A percentile compares a stretch with the other conserved stretches of the same genome.
phyloP scores from a whole-genome alignment of 2,888 invertebrate species.

The Argynnis bischoffii region DNA sequence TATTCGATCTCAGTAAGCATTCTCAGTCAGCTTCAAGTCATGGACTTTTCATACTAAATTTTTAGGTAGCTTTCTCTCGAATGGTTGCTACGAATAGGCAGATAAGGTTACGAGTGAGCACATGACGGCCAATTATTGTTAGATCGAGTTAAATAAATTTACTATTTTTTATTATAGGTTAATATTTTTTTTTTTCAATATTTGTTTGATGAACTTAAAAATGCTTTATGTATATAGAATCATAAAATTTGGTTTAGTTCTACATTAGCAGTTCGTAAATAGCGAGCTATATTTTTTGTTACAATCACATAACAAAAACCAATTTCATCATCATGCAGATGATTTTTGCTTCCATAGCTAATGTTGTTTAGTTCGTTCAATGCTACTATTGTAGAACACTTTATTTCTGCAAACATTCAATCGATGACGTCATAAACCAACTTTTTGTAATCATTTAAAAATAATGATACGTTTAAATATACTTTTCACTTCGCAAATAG shows the following conservation, averaged over 20 bases:
- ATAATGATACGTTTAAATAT: no score
- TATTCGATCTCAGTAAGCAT: constrained; percentile 31
- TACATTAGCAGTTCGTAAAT: no score
- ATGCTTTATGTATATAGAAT: background rate
- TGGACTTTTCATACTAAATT: constrained; percentile 12
- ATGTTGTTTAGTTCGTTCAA: background rate
- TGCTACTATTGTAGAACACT: background rate
- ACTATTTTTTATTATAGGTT: constrained; percentile 4
- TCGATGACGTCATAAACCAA: background rate
- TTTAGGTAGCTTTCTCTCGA: constrained; percentile 34
- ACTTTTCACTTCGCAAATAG: background rate
- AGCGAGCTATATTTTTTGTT: no score
- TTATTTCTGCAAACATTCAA: background rate
- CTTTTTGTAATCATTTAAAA: no score
- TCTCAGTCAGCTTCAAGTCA: constrained; percentile 12
- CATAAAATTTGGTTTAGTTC: no score
- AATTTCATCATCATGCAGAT: constrained; percentile 4
- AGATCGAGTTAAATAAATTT: constrained; percentile 14
- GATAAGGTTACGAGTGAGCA: constrained; percentile 16
- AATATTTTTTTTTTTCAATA: background rate
- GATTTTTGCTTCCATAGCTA: background rate
- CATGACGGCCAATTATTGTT: constrained; percentile 18
- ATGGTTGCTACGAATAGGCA: constrained; percentile 29
- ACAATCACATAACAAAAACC: no score
- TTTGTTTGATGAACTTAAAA: background rate